Evolutionary conservation across 92 coral and sea anemone species (phyloP).

Genomic region (Micromussa lordhowensis): DNA sequence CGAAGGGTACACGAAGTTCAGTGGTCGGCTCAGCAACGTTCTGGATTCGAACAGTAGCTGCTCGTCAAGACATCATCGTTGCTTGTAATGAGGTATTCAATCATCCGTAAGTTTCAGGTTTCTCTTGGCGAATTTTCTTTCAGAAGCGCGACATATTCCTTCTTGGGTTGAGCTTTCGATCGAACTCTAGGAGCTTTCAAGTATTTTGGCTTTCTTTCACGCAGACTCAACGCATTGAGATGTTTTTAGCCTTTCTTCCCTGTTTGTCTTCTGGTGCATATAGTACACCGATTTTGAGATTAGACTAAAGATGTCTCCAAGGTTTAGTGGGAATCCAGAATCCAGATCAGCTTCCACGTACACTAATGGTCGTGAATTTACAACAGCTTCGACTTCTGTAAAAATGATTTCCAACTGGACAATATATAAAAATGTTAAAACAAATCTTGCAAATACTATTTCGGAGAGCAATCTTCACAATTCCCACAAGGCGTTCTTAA

Average conservation of each 20-base stretch:
- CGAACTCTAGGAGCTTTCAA: slow-evolving; percentile 10
- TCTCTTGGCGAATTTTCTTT: slow-evolving; percentile 23
- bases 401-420: not conserved
- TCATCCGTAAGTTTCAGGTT: slow-evolving; percentile 13
- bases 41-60: slow-evolving; percentile 19
- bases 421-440: too few species aligned
- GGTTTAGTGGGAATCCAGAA: not conserved
- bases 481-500: not conserved
- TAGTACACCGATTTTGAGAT: too few species aligned
- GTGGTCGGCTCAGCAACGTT: slow-evolving; percentile 4
- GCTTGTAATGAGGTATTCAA: slow-evolving; percentile 23
- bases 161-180: not conserved
- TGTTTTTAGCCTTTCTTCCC: not conserved
- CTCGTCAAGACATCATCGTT: slow-evolving; percentile 9
- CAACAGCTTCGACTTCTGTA: not conserved
- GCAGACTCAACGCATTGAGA: too few species aligned
- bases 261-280: not conserved
- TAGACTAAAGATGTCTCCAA: too few species aligned
- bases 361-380: not conserved
- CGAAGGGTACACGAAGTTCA: not conserved
- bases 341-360: not conserved
- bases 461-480: not conserved
- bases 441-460: not conserved
- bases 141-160: slow-evolving; percentile 25
- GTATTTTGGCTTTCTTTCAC: not conserved